These are phyloP conservation scores for Kryptopterus vitreolus DNA, from an alignment of 2,797 vertebrate species.

Conservation along the genomic window DNA sequence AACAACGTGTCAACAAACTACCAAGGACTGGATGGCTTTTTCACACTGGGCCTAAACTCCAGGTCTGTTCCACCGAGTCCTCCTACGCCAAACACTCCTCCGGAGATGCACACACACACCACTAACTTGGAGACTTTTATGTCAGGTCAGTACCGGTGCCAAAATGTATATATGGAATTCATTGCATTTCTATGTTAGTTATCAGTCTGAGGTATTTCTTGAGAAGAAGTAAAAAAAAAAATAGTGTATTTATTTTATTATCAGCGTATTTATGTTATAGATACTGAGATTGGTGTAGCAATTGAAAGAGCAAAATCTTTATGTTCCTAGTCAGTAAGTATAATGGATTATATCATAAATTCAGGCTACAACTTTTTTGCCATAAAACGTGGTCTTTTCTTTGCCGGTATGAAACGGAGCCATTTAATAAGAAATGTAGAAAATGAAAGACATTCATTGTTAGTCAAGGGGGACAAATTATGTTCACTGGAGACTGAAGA, in stretches of 20 bases:
- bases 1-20: constrained; percentile 52
- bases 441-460: constrained; percentile 36
- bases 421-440: constrained; percentile 27
- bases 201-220: background rate
- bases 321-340: background rate
- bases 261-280: background rate
- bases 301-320: background rate
- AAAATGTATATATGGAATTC: background rate
- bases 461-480: constrained; percentile 21
- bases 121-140: constrained; percentile 25
- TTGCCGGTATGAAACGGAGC: constrained; percentile 11
- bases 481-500: background rate
- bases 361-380: constrained; percentile 11
- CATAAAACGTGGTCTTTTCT: background rate
- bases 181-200: background rate
- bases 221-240: no score
- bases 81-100: constrained; percentile 38
- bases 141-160: constrained; percentile 17
- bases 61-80: constrained; percentile 36
- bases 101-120: constrained; percentile 37
- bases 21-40: constrained; percentile 60
- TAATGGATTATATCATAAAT: constrained; percentile 1
- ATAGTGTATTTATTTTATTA: background rate
- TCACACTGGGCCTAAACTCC: constrained; percentile 59
- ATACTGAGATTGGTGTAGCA: background rate